phyloP scores from a whole-genome alignment of 2,797 vertebrate species.

The Lophotriccus pileatus region DNA sequence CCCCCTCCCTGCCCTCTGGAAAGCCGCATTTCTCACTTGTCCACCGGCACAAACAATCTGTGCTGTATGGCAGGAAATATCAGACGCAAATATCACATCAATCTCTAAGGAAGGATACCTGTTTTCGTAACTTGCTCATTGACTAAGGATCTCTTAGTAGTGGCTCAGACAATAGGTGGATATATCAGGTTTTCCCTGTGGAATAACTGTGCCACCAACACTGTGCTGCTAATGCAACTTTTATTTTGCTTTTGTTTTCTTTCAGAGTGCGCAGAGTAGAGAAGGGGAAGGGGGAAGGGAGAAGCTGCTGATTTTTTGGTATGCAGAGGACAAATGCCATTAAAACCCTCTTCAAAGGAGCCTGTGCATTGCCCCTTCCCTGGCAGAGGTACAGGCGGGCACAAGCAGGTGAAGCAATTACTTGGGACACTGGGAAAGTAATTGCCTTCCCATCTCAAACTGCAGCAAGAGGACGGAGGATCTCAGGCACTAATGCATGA shows the following conservation, averaged over 20 bases:
- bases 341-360: not conserved
- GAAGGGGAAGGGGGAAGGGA: not conserved
- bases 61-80: slow-evolving; percentile 48
- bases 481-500: not conserved
- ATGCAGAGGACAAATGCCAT: not conserved
- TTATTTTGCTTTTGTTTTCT: slow-evolving; percentile 52
- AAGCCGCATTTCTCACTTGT: not conserved
- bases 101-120: slow-evolving; percentile 62
- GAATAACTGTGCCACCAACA: slow-evolving; percentile 5
- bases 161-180: slow-evolving; percentile 55
- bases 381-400: not conserved
- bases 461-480: not conserved
- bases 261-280: not conserved
- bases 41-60: slow-evolving; percentile 28
- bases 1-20: not conserved
- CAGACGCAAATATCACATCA: not conserved
- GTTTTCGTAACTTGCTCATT: slow-evolving; percentile 49
- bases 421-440: not conserved
- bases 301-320: not conserved
- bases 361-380: not conserved
- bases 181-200: slow-evolving; percentile 46
- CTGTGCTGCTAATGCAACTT: not conserved
- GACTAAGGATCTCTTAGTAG: slow-evolving; percentile 6
- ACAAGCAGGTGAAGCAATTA: not conserved
- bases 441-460: not conserved